Evolutionary conservation across 2,888 invertebrate species (phyloP).

Genomic region (Troglohyphantes excavatus): DNA sequence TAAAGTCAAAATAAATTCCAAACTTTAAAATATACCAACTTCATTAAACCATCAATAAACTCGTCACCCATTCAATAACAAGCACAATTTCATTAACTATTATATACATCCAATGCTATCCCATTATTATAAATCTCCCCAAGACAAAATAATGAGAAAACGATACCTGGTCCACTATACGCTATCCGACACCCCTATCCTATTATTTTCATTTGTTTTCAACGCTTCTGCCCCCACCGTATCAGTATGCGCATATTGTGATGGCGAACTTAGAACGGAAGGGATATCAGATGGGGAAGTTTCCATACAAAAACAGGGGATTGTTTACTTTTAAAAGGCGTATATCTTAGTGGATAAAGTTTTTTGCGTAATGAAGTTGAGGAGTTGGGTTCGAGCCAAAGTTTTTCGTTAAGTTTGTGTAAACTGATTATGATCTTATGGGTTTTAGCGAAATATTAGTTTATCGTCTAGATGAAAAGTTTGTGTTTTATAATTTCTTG

Average conservation of each 20-base stretch:
- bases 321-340: background rate
- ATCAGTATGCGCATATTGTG: constrained; percentile 41
- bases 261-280: background rate
- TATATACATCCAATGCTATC: no score
- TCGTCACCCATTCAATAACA: no score
- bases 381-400: constrained; percentile 17
- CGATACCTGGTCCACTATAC: background rate
- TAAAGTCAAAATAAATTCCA: no score
- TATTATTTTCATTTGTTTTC: constrained; percentile 27
- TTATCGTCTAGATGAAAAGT: background rate
- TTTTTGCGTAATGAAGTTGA: constrained; percentile 39
- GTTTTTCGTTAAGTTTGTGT: background rate
- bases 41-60: no score
- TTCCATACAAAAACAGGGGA: no score
- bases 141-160: no score
- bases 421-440: constrained; percentile 37
- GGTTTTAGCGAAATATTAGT: constrained; percentile 19
- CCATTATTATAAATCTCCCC: no score
- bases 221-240: background rate
- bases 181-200: background rate
- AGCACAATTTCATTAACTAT: no score
- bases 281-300: background rate
- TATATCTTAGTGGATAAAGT: constrained; percentile 1
- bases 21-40: no score
- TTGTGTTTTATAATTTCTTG: no score